A percentile compares a stretch with the other conserved stretches of the same genome.
Conservation (phyloP, 30 jellyfish, hydroid and myxozoan genomes). For the Mastigias papua region DNA sequence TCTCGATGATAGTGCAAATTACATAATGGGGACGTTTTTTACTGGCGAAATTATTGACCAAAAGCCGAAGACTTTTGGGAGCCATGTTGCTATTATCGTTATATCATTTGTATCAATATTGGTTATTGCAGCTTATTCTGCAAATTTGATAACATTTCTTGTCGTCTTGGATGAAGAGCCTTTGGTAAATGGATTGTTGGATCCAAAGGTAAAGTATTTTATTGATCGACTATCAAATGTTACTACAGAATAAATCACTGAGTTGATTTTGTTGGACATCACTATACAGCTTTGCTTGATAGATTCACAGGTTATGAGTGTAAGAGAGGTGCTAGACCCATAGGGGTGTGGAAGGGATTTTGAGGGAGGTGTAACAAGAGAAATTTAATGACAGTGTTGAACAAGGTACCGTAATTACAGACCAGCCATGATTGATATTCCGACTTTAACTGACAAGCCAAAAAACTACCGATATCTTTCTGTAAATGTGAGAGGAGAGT, state of each 20-base stretch:
- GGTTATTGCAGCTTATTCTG: slow-evolving; percentile 66
- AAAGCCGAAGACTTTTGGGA: slow-evolving; percentile 55
- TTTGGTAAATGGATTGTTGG: slow-evolving; percentile 21
- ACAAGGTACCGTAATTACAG: too few relatives aligned
- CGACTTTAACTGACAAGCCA: too few relatives aligned
- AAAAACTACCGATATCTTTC: too few relatives aligned
- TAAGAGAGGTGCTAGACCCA: background rate
- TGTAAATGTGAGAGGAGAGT: too few relatives aligned
- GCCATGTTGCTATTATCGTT: slow-evolving; percentile 42
- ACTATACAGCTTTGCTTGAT: too few relatives aligned
- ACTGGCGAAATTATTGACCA: slow-evolving; percentile 71
- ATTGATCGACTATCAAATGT: background rate
- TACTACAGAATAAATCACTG: too few relatives aligned
- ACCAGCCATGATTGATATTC: too few relatives aligned
- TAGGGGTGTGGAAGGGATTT: too few relatives aligned
- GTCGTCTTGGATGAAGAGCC: slow-evolving; percentile 61
- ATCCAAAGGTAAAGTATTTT: slow-evolving; percentile 41
- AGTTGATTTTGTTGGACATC: too few relatives aligned
- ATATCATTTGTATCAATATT: slow-evolving; percentile 42
- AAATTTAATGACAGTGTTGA: too few relatives aligned
- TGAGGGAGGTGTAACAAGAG: too few relatives aligned
- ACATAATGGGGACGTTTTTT: slow-evolving; percentile 61
- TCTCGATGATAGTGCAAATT: slow-evolving; percentile 44
- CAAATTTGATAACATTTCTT: slow-evolving; percentile 58
- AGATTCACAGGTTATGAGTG: background rate